Base-by-base conservation (phyloP, 1,140 invertebrate species). In the Pseudomyrmex pallidus region DNA sequence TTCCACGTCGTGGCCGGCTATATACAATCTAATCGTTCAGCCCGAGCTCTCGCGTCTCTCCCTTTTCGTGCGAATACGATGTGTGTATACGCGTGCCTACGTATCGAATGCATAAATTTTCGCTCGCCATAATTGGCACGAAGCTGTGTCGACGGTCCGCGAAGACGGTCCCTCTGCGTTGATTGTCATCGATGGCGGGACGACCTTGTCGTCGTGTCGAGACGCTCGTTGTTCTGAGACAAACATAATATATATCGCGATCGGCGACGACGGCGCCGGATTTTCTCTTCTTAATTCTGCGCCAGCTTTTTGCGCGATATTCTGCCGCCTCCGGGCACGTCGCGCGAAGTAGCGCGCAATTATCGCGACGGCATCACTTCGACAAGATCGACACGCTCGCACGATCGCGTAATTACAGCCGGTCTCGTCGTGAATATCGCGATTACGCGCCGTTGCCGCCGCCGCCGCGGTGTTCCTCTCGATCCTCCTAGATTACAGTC, bases 61-160 rank as follows among this genome's bases (percentile, higher is more conserved):
- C 25, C 48, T 35, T 52, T 20, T 35, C 52, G 25, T 46, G 63
- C 50, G 2, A 35, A 2, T 20, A 52, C 44, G 35, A 57, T 17
- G 63, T 46, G 70, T 15, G 56, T 61, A 20, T 70, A 17, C 64
- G 35, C 35, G 35, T 35, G 5, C 1, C 66, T 35, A 70, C 12
- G 20, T 22, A 74, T 73, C 54, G 46, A 25, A 57, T 59, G 86
- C 74, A 89, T 90, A 87, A 83, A 90, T 90, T 89, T 48, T 73
- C 25, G 80, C 63, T 74, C 25, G 52, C n/a, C 64, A 72, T 89
- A 88, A 90, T 88, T 88, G 83, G 87, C 66, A 61, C 15, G 52
- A 82, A 44, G 10, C 59, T 70, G 80, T 64, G 85, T 67, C 61
- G 61, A 35, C 50, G 5, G 20, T 46, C 12, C 25, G 12, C 4